Conservation (phyloP, 2,888 invertebrate species). For the Callyntrura guangdongensis region DNA sequence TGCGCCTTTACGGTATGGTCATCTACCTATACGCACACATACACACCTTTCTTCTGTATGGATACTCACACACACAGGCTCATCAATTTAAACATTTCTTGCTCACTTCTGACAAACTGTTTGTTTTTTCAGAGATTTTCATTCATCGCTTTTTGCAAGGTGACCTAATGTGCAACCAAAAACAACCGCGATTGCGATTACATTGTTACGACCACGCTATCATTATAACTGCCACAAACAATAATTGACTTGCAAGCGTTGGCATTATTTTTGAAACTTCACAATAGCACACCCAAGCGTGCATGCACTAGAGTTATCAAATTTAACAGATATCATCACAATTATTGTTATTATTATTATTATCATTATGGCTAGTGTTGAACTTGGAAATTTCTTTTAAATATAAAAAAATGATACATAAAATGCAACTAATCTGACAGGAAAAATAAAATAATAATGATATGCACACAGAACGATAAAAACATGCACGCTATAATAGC, state of each 20-base stretch:
- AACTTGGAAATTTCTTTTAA: slow-evolving; percentile 44
- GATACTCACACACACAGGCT: background rate
- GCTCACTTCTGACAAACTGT: background rate
- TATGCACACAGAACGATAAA: too few relatives aligned
- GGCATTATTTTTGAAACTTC: slow-evolving; percentile 3
- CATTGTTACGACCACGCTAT: too few relatives aligned
- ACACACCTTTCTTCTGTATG: background rate
- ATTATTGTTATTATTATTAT: background rate
- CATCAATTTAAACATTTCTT: background rate
- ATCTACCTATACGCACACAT: background rate
- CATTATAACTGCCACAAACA: slow-evolving; percentile 5
- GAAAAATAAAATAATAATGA: slow-evolving; percentile 40
- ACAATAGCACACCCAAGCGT: background rate
- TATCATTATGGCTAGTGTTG: slow-evolving; percentile 37
- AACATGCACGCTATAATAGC: background rate
- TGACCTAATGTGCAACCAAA: background rate
- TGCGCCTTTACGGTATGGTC: background rate
- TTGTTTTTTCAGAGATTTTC: background rate
- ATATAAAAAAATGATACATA: background rate
- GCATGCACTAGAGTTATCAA: slow-evolving; percentile 37
- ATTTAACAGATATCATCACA: background rate
- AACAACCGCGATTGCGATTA: too few relatives aligned
- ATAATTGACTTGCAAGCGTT: background rate
- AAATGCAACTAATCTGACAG: slow-evolving; percentile 41
- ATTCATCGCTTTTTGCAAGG: background rate